A percentile compares a stretch with the other conserved stretches of the same genome.
Conservation (phyloP, 2,888 invertebrate genomes). For the Chrysolina haemoptera region DNA sequence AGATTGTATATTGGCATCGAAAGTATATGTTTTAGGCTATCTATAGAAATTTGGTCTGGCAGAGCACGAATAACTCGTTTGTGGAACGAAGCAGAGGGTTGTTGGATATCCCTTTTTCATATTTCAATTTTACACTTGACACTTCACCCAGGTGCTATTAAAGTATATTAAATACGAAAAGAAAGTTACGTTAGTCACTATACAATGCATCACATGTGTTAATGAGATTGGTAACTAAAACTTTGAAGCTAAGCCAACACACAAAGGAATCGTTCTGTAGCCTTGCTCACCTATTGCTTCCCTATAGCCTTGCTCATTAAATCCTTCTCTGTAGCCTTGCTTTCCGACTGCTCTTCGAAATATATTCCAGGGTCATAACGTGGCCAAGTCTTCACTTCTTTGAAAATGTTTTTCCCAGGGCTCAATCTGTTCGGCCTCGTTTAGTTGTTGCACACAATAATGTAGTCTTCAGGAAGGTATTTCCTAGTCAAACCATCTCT, state of each 20-base stretch:
- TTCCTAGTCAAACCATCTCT: conserved; percentile 67
- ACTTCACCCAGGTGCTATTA: no score
- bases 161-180: no score
- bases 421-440: conserved; percentile 55
- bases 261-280: not conserved
- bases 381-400: conserved; percentile 29
- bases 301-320: not conserved
- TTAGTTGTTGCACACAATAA: conserved; percentile 72
- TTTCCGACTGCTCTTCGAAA: not conserved
- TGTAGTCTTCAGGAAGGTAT: conserved; percentile 69
- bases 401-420: conserved; percentile 34
- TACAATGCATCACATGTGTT: not conserved
- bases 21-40: no score
- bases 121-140: no score
- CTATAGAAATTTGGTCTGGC: no score
- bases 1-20: no score
- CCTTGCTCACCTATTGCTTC: not conserved
- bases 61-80: no score
- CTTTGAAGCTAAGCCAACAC: no score
- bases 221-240: not conserved
- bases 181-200: no score
- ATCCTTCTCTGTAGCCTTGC: not conserved
- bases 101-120: no score
- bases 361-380: conserved; percentile 31
- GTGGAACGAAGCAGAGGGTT: no score